Conservation (phyloP, 2,888 invertebrate species). For the Lithophane ornitopus region DNA sequence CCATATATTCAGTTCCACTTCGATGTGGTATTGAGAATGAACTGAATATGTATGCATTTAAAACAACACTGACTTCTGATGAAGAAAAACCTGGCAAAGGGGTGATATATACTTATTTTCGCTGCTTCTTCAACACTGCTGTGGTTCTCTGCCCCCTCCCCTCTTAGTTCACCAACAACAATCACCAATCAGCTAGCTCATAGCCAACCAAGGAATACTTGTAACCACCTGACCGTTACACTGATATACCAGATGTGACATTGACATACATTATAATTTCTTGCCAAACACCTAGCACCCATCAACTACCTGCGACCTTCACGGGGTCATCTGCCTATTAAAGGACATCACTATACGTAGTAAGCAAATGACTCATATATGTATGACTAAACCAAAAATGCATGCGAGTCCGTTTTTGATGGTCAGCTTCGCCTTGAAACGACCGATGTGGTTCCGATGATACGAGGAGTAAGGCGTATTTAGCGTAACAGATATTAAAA, state of each 20-base stretch:
- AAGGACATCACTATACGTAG: conserved; percentile 10
- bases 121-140: background rate
- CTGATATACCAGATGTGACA: background rate
- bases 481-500: too few relatives aligned
- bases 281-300: background rate
- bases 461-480: too few relatives aligned
- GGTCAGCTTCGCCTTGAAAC: conserved; percentile 9
- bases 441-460: conserved; percentile 25
- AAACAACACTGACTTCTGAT: background rate
- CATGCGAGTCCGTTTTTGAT: conserved; percentile 15
- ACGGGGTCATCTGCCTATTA: conserved; percentile 40
- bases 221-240: background rate
- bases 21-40: conserved; percentile 20
- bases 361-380: conserved; percentile 32
- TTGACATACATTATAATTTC: conserved; percentile 7
- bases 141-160: background rate
- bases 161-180: background rate
- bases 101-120: too few relatives aligned
- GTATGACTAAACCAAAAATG: conserved; percentile 41
- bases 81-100: background rate
- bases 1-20: conserved; percentile 19
- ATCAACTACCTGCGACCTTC: conserved; percentile 33
- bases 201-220: background rate
- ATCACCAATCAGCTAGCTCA: background rate
- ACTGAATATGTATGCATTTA: background rate